A percentile compares a stretch with the other conserved stretches of the same genome.
These are phyloP conservation scores for Pipra filicauda DNA, from an alignment of 2,113 vertebrate genomes.

Conservation along the genomic window DNA sequence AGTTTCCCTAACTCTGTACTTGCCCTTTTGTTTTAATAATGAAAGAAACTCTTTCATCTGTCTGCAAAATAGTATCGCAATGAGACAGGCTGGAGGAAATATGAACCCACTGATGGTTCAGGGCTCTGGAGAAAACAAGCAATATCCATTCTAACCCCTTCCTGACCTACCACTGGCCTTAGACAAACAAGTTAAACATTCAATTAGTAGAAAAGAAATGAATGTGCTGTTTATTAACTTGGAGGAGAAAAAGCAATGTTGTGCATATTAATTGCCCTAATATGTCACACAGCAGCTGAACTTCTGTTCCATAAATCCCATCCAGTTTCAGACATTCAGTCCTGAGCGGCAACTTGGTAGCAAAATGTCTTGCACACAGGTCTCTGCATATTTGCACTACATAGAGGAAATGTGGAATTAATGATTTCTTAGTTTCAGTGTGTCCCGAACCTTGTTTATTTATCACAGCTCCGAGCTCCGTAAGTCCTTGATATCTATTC, in stretches of 20 bases:
- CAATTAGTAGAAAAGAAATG: slow-evolving; percentile 51
- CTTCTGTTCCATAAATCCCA: slow-evolving; percentile 3
- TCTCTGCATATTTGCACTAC: not conserved
- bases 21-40: slow-evolving; percentile 54
- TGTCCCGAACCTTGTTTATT: not conserved
- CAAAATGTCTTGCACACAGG: not conserved
- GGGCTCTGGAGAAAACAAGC: slow-evolving; percentile 32
- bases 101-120: not conserved
- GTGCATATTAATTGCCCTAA: slow-evolving; percentile 35
- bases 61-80: slow-evolving; percentile 19
- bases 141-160: slow-evolving; percentile 37
- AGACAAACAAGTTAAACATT: slow-evolving; percentile 66
- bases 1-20: slow-evolving; percentile 35
- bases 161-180: slow-evolving; percentile 37
- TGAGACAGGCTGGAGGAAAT: slow-evolving; percentile 33
- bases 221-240: slow-evolving; percentile 52
- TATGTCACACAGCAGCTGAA: not conserved
- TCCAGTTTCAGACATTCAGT: not conserved
- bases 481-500: not conserved
- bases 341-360: not conserved
- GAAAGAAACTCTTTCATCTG: slow-evolving; percentile 39
- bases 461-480: not conserved
- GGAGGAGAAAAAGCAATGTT: not conserved
- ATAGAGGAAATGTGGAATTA: not conserved
- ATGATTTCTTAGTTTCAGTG: not conserved